A percentile compares a stretch with the other conserved stretches of the same genome.
These are phyloP conservation scores for Ruditapes philippinarum DNA, from an alignment of 1,140 invertebrate genomes.

Conservation along the genomic window DNA sequence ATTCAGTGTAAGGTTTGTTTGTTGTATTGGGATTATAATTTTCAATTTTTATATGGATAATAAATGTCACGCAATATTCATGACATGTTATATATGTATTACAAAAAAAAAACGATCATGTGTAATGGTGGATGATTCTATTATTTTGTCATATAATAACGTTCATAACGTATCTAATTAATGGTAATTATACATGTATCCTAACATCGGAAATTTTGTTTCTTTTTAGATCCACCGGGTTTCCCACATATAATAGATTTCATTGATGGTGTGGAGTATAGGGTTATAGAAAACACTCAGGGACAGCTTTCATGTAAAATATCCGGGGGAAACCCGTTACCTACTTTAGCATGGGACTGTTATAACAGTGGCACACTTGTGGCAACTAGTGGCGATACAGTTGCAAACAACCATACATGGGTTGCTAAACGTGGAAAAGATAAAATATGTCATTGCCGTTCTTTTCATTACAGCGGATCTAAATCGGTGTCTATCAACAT, in stretches of 20 bases:
- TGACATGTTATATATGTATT: too few relatives aligned
- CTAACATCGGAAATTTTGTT: too few relatives aligned
- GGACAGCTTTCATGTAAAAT: background rate
- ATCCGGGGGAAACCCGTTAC: background rate
- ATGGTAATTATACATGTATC: too few relatives aligned
- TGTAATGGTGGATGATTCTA: too few relatives aligned
- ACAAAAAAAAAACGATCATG: too few relatives aligned
- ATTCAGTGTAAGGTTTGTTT: too few relatives aligned
- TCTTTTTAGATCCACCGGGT: background rate
- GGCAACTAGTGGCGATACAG: background rate
- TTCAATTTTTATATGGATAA: too few relatives aligned
- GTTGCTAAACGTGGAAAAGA: background rate
- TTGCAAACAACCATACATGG: background rate
- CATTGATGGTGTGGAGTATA: background rate
- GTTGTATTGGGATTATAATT: too few relatives aligned
- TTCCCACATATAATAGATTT: background rate
- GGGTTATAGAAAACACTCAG: background rate
- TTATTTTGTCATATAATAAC: too few relatives aligned
- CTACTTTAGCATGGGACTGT: background rate
- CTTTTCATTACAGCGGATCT: background rate
- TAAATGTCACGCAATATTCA: too few relatives aligned
- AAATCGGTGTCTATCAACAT: background rate
- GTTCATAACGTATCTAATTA: too few relatives aligned
- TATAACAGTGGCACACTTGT: background rate
- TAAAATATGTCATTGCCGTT: background rate